These are phyloP conservation scores for Corythoichthys haematopterus DNA, from an alignment of 2,113 vertebrate species.

Conservation along the genomic window DNA sequence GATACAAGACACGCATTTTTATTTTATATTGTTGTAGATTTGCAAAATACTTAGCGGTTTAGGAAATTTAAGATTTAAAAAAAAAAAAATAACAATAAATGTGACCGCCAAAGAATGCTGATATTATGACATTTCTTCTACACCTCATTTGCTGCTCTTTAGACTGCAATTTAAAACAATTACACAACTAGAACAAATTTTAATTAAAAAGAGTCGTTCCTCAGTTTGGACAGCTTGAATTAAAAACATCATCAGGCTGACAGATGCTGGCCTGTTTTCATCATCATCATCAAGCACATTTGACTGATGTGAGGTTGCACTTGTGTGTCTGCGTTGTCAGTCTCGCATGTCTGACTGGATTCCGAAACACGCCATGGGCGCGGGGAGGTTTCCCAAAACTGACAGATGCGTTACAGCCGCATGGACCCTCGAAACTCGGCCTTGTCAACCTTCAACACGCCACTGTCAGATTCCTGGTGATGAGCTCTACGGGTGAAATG, in stretches of 20 bases:
- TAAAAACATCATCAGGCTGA: conserved; percentile 55
- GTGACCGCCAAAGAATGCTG: neutral
- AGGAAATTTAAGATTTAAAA: too few species aligned
- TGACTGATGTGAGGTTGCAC: conserved; percentile 62
- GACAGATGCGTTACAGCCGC: conserved; percentile 61
- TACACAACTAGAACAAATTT: neutral
- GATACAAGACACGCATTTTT: too few species aligned
- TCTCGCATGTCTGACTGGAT: conserved; percentile 61
- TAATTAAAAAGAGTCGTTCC: conserved; percentile 23
- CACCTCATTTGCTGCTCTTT: neutral
- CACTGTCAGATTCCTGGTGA: conserved; percentile 53
- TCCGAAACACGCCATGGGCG: conserved; percentile 36
- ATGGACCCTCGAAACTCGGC: conserved; percentile 43
- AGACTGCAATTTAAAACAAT: conserved; percentile 4
- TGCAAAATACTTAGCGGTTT: neutral
- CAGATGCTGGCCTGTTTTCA: conserved; percentile 47
- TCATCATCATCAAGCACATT: conserved; percentile 27
- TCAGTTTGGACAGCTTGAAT: conserved; percentile 44
- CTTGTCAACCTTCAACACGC: conserved; percentile 55
- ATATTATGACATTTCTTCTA: neutral
- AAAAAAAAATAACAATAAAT: neutral
- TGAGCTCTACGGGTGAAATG: conserved; percentile 39
- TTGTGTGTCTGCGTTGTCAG: conserved; percentile 55
- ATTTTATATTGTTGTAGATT: neutral
- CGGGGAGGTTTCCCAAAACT: conserved; percentile 54